These are phyloP conservation scores for Coelogynopora nodosa DNA, from an alignment of 2,888 invertebrate genomes.

Conservation along the genomic window DNA sequence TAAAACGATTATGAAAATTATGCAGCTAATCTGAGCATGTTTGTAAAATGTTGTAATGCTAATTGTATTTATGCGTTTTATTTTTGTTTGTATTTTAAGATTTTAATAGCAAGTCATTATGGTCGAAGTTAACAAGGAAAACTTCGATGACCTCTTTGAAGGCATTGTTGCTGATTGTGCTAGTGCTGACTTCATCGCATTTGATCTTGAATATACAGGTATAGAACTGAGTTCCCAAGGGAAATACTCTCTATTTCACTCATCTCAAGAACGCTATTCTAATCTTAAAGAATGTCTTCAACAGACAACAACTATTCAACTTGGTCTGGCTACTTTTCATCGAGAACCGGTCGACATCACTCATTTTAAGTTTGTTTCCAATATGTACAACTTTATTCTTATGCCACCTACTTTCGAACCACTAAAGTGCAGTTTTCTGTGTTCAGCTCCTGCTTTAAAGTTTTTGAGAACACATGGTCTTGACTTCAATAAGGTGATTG, in stretches of 20 bases:
- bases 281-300: conserved; percentile 5
- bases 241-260: conserved; percentile 40
- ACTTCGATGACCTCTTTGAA: conserved; percentile 24
- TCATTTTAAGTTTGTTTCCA: neutral
- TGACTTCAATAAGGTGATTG: conserved; percentile 38
- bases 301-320: conserved; percentile 40
- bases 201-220: conserved; percentile 44
- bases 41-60: too few relatives aligned
- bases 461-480: conserved; percentile 40
- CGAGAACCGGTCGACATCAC: neutral
- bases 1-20: too few relatives aligned
- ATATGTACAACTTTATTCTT: conserved; percentile 30
- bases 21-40: too few relatives aligned
- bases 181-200: conserved; percentile 40
- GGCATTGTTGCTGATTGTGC: neutral
- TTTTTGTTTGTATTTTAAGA: too few relatives aligned
- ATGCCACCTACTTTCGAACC: conserved; percentile 39
- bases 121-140: neutral
- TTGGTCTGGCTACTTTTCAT: conserved; percentile 38
- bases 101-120: neutral
- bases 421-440: conserved; percentile 26
- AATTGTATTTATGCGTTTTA: too few relatives aligned
- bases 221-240: conserved; percentile 32
- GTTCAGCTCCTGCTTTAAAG: conserved; percentile 37
- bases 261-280: conserved; percentile 29